phyloP scores from a whole-genome alignment of 2,113 vertebrate genomes.

The Nansenia antarctica region DNA sequence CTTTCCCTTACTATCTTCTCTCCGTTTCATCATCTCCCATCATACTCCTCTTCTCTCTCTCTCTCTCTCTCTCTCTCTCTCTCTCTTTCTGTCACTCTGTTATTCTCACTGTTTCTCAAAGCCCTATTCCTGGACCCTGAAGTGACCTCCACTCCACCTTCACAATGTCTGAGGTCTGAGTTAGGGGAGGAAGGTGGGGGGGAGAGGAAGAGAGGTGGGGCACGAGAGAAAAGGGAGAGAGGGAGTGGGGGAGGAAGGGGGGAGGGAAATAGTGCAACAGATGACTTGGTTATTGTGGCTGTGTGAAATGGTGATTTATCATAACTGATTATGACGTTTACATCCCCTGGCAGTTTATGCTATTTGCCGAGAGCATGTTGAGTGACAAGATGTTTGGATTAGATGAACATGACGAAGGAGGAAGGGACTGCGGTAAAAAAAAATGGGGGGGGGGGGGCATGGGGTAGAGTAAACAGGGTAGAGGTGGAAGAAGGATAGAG shows the following conservation, averaged over 20 bases:
- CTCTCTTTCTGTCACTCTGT: neutral
- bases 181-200: neutral
- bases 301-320: neutral
- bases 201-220: neutral
- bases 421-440: neutral
- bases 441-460: neutral
- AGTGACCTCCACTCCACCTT: slow-evolving; percentile 1
- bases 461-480: slow-evolving; percentile 50
- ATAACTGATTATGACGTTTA: no score
- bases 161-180: neutral
- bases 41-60: neutral
- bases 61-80: neutral
- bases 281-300: no score
- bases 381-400: no score
- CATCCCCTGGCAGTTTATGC: no score
- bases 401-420: neutral
- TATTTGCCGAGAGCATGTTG: no score
- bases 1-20: neutral
- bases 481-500: slow-evolving; percentile 40
- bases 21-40: neutral
- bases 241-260: neutral
- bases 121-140: neutral
- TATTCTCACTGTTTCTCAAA: neutral
- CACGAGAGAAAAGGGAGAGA: neutral
- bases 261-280: neutral